Percentiles rank a stretch among this genome's conserved stretches.
These are phyloP conservation scores for Drosophila maculinotata DNA, from an alignment of 2,888 invertebrate species.

Conservation along the genomic window DNA sequence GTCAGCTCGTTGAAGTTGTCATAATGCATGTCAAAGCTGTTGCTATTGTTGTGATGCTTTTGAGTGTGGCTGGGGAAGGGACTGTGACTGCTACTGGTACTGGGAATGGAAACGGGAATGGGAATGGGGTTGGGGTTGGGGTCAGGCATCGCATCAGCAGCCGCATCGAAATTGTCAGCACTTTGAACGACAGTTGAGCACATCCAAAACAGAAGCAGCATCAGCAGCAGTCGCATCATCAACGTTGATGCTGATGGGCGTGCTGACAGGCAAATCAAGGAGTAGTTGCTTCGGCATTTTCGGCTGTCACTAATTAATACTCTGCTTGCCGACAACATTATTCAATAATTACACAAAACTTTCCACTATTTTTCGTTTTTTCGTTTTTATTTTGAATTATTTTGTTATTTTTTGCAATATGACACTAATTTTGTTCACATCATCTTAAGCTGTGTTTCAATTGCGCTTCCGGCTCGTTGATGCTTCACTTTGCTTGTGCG, in stretches of 20 bases:
- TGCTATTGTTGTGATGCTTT: constrained; percentile 17
- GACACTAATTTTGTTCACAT: constrained; percentile 27
- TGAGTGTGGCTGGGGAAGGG: constrained; percentile 19
- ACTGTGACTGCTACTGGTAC: too few species aligned
- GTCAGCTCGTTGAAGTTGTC: constrained; percentile 46
- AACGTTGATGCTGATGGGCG: constrained; percentile 19
- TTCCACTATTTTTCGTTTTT: constrained; percentile 1
- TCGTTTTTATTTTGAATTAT: too few species aligned
- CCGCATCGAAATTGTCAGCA: constrained; percentile 44
- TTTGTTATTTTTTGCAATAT: constrained; percentile 1
- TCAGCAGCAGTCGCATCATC: constrained; percentile 33
- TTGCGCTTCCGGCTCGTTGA: constrained; percentile 10
- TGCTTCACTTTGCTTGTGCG: constrained; percentile 28
- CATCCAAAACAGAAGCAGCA: constrained; percentile 37
- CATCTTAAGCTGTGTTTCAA: constrained; percentile 2
- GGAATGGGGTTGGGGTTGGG: constrained; percentile 7
- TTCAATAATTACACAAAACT: constrained; percentile 5
- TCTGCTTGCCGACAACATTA: constrained; percentile 15
- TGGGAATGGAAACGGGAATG: neutral
- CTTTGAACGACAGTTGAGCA: constrained; percentile 42
- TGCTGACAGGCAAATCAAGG: constrained; percentile 26
- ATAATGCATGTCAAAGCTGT: constrained; percentile 39
- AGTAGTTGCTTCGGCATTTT: neutral
- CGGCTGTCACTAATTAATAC: constrained; percentile 42
- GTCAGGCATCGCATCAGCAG: constrained; percentile 10